Evolutionary conservation across 2,113 vertebrate species (phyloP), one percentile per base, ranked within the genome.

Genomic region (Nesoenas mayeri): DNA sequence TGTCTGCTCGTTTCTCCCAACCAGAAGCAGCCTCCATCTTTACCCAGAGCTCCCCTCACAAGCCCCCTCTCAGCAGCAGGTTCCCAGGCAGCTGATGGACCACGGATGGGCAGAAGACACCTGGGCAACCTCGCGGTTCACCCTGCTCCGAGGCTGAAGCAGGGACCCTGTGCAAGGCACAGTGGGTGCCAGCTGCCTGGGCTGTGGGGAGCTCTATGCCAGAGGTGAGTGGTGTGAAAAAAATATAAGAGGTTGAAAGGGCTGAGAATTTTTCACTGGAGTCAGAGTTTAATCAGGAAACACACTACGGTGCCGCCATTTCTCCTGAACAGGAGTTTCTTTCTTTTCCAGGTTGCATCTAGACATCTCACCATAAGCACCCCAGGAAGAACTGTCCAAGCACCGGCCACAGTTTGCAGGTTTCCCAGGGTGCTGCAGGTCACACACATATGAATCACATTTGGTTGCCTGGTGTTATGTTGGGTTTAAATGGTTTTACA

Each of bases 301-400:
- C 31, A 28, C 34, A 8, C 53, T 31, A 20, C 2, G 11, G 32
- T 20, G 22, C 38, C 29, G 32, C 12, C 71, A 17, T 61, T 90
- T 72, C 48, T 91, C 19, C 75, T 47, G 28, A 73, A 16, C 0
- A 0, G 4, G 25, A 5, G 42, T 8, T 34, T 24, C 44, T 61
- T n/a, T 48, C 40, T 71, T 32, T 51, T 12, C 62, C 48, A 57
- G 34, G 42, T 54, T 31, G 62, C 82, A 58, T 60, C 77, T 56
- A 3, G 0, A 15, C 32, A 11, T 13, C n/a, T 56, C 28, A 8
- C n/a, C 15, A 0, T 11, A 9, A 48, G 21, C 8, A 0, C 5
- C 34, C 21, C 51, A 6, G 56, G 60, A 73, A 15, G 36, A 47
- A 84, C 16, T 32, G 40, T 28, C 89, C 4, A 13, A 62, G 73